A percentile compares a stretch with the other conserved stretches of the same genome.
Conservation (phyloP, 2,797 vertebrate species). For the Rhyacichthys aspro region DNA sequence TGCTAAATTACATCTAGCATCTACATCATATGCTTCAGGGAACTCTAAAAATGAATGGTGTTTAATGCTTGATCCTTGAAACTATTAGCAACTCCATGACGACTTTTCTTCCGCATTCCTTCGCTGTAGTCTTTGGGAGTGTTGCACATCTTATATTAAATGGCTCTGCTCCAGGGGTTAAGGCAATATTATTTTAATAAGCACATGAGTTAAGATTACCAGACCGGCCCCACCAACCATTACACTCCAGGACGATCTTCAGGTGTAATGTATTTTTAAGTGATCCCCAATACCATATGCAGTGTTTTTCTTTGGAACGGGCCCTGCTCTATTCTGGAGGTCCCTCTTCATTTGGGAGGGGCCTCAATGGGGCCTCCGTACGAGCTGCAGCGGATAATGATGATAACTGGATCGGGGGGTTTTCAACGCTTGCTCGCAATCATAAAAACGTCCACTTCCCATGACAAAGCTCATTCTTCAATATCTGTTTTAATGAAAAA, state of each 20-base stretch:
- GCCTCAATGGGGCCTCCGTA: constrained; percentile 50
- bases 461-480: constrained; percentile 74
- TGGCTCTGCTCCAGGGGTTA: constrained; percentile 24
- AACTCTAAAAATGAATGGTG: constrained; percentile 5
- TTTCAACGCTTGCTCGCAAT: constrained; percentile 74
- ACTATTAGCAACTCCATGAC: neutral
- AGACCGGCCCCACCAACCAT: constrained; percentile 38
- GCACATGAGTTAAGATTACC: constrained; percentile 40
- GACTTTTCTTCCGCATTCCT: constrained; percentile 8
- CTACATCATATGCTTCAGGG: constrained; percentile 5
- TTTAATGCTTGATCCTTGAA: neutral
- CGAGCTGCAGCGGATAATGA: constrained; percentile 67
- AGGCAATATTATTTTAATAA: constrained; percentile 57
- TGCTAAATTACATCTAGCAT: constrained; percentile 1
- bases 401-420: constrained; percentile 69
- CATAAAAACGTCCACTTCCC: constrained; percentile 74
- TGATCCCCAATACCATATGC: constrained; percentile 47
- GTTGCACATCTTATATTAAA: constrained; percentile 33
- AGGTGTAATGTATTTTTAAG: constrained; percentile 53
- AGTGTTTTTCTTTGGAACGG: constrained; percentile 44
- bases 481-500: constrained; percentile 52
- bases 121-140: constrained; percentile 6
- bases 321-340: constrained; percentile 39
- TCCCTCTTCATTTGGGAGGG: constrained; percentile 46
- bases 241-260: constrained; percentile 36